phyloP scores from a whole-genome alignment of 2,113 vertebrate species.

The Cavia aperea region DNA sequence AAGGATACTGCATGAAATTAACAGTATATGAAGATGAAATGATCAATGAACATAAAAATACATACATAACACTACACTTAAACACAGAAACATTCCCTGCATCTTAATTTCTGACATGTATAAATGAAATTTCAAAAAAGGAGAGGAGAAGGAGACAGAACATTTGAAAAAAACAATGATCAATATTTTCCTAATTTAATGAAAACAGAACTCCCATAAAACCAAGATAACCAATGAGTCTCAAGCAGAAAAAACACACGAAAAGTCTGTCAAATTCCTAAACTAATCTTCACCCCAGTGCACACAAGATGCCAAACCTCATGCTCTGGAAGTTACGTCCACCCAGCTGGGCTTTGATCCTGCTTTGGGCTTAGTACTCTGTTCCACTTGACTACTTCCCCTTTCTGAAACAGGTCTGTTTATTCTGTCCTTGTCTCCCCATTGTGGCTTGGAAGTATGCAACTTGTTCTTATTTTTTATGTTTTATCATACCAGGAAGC shows the following conservation, averaged over 20 bases:
- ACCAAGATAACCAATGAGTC: background rate
- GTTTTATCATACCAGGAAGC: background rate
- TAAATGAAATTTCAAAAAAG: background rate
- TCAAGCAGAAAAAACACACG: background rate
- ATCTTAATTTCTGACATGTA: background rate
- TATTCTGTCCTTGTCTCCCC: background rate
- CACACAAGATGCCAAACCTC: background rate
- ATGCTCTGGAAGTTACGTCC: background rate
- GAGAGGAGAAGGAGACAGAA: background rate
- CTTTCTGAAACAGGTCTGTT: background rate
- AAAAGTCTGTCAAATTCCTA: background rate
- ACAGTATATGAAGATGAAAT: background rate
- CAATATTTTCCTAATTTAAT: background rate
- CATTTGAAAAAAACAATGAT: background rate
- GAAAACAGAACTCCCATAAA: constrained; percentile 20
- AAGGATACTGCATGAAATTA: background rate
- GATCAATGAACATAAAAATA: background rate
- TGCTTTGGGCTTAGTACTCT: background rate
- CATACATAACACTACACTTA: background rate
- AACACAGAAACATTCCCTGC: background rate
- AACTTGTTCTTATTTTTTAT: background rate
- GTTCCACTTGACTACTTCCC: background rate
- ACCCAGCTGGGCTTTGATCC: background rate
- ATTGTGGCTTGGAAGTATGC: background rate
- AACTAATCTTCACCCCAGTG: background rate